Evolutionary conservation across 2,888 invertebrate genomes (phyloP), one percentile per base, ranked within the genome.

Genomic region (Cataglyphis cursor): DNA sequence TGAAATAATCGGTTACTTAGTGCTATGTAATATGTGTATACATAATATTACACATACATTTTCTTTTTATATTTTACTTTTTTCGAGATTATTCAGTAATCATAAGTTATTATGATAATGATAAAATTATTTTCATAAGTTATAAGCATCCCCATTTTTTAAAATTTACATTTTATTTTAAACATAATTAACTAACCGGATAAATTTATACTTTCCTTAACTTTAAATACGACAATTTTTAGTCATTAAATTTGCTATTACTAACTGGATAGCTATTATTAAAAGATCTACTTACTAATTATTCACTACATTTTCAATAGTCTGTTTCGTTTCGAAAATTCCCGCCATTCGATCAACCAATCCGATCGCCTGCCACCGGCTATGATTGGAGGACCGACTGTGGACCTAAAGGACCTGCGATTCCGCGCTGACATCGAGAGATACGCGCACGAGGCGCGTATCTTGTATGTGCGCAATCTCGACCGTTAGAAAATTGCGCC

Each of bases 401-500:
- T 18, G 48, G 44, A 44, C 15, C 12, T 44, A 3, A 41, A 44
- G n/a, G n/a, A 8, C n/a, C n/a, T 18, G 18, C 18, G 15, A 1
- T 61, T 28, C 9, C 31, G 35, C 35, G 41, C 41, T 15, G 41
- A 24, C 9, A 8, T 65, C 65, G 18, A n/a, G 35, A 10, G 9
- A 31, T 65, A 41, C 41, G n/a, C 18, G 12, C 51, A 24, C 9
- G n/a, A 41, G 38, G n/a, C 57, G 68, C 44, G 12, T 21, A 21
- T 68, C 66, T 78, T 35, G 82, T 88, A 89, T 89, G 85, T 85
- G 87, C 83, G 83, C 75, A 76, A 78, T 66, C 76, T 59, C 82
- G 89, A 89, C 90, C 90, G 90, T 90, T 90, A 87, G 89, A 88
- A 90, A 90, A 90, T 90, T 90, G 90, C 90, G 90, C 90, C 90